These are phyloP conservation scores for Copsychus sechellarum DNA, from an alignment of 2,113 vertebrate species.

Conservation along the genomic window DNA sequence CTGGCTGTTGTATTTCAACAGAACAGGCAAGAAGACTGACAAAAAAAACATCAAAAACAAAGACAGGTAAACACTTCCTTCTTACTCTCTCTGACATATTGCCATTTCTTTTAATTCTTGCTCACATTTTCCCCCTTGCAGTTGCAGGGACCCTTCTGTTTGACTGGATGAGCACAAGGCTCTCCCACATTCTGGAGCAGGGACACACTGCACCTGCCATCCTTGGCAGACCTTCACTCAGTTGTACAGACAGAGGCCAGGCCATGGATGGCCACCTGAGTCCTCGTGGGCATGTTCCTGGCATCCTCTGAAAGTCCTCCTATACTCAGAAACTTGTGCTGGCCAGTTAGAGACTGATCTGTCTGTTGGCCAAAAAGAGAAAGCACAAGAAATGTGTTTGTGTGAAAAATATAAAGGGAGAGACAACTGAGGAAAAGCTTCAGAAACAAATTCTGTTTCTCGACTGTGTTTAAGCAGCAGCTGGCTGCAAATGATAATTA, in stretches of 20 bases:
- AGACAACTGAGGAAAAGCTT: neutral
- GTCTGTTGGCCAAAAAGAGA: neutral
- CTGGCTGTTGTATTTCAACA: neutral
- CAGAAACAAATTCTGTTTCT: neutral
- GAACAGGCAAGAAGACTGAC: neutral
- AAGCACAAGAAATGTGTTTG: neutral
- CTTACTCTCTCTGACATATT: neutral
- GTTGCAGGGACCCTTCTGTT: neutral
- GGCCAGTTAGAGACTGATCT: neutral
- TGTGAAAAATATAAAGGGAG: neutral
- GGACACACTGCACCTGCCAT: too few species aligned
- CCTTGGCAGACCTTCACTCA: neutral
- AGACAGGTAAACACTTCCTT: neutral
- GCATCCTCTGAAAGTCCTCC: neutral
- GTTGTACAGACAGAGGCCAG: neutral
- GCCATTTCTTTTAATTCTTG: neutral
- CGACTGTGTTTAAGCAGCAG: neutral
- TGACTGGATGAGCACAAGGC: neutral
- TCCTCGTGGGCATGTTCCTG: neutral
- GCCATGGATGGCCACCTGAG: neutral
- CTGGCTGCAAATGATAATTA: neutral
- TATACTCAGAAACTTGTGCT: neutral
- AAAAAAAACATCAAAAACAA: fast-evolving
- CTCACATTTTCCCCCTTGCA: neutral
- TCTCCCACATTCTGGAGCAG: neutral